Percentiles rank a stretch among this genome's conserved stretches.
Conservation (phyloP, 2,113 vertebrate species). For the Crotalus viridis region DNA sequence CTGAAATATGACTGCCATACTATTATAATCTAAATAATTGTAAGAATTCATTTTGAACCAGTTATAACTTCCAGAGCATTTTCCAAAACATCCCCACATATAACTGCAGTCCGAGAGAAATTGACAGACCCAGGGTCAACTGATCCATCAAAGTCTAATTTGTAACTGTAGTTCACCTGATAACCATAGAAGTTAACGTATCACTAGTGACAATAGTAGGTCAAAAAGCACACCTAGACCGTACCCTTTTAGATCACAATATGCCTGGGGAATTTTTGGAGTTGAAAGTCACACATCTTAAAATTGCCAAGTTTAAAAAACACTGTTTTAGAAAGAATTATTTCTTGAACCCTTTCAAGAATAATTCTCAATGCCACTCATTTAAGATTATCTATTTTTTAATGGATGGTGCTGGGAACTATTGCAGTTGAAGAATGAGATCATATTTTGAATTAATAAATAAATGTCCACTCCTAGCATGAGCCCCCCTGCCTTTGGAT, state of each 20-base stretch:
- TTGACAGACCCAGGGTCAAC: neutral
- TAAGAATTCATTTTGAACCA: neutral
- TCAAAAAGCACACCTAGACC: neutral
- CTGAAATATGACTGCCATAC: neutral
- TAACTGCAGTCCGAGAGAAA: too few species aligned
- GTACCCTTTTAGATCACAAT: neutral
- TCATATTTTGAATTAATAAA: neutral
- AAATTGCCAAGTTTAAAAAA: neutral
- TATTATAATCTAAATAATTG: neutral
- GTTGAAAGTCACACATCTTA: neutral
- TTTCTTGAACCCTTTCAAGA: neutral
- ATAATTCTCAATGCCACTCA: neutral
- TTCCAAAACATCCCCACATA: neutral
- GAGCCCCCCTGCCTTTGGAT: neutral
- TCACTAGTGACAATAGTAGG: neutral
- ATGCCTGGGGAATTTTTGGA: neutral
- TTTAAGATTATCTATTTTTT: neutral
- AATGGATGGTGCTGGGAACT: neutral
- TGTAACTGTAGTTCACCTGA: neutral
- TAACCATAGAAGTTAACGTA: neutral
- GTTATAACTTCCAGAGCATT: neutral
- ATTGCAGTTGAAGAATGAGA: neutral
- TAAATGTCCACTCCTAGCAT: neutral
- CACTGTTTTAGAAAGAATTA: neutral
- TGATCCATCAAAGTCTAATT: neutral